Evolutionary conservation across 2,113 vertebrate genomes (phyloP).

Genomic region (Odobenus rosmarus): DNA sequence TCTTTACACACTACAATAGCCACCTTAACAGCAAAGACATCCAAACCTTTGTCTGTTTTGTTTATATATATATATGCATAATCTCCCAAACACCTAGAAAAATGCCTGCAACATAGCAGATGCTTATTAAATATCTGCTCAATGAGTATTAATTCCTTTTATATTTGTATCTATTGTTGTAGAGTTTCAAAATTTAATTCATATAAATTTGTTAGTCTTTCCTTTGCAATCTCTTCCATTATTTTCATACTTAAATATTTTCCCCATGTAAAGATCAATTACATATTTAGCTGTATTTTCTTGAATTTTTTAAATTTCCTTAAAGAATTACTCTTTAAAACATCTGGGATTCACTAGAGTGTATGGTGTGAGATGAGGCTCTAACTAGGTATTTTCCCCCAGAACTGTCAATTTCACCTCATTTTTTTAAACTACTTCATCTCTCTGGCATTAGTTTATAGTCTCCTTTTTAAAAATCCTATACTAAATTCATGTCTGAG

Average conservation of each 20-base stretch:
- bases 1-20: neutral
- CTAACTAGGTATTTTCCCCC: neutral
- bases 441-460: neutral
- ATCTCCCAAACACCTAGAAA: neutral
- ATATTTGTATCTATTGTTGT: neutral
- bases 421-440: neutral
- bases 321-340: constrained; percentile 1
- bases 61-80: neutral
- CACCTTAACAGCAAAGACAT: neutral
- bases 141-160: neutral
- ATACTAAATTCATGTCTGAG: neutral
- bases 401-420: neutral
- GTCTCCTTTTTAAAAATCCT: neutral
- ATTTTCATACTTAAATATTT: neutral
- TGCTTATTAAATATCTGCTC: neutral
- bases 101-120: neutral
- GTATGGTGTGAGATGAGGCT: neutral
- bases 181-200: neutral
- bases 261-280: neutral
- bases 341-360: neutral
- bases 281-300: neutral
- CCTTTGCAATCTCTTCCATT: neutral
- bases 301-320: neutral
- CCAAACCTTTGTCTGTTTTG: neutral
- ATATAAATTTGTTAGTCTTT: neutral